Evolutionary conservation across 1,140 invertebrate genomes (phyloP), one percentile per base, ranked within the genome.

Genomic region (Lepidurus packardi): DNA sequence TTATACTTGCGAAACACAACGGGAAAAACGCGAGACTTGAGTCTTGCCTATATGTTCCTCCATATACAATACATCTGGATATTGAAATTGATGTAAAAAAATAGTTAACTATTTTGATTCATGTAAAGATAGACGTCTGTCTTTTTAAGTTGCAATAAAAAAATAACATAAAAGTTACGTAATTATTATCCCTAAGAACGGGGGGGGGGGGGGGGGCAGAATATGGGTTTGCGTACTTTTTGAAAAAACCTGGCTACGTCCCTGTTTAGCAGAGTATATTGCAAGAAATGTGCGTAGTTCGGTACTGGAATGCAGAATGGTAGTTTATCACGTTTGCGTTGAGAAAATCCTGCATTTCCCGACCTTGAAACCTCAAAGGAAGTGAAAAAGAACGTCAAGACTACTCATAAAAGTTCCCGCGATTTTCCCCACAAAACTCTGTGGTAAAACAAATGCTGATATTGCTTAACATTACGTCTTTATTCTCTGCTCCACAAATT

Each of bases 1-100:
- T 82, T 80, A n/a, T n/a, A 73, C 84, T 81, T 81, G 74, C 83
- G 10, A 79, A 83, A 78, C 45, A 82, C 41, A 81, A 78, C 73
- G 83, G 83, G 82, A 77, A n/a, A 47, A 80, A 83, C 79, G 81
- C 82, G 34, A 74, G 81, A 13, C 77, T 83, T 41, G 81, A 81
- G 83, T 9, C 78, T 84, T 77, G 81, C 82, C 6, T 34, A 3
- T 34, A 34, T 34, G 34, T 78, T 83, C 34, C 77, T 84, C 16
- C 77, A 84, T 79, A 80, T 83, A 25, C 81, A 84, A 47, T 47
- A 11, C 45, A 47, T 47, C 5, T 7, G 45, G 10, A 16, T 47
- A 47, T 47, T 47, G 10, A 47, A 47, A 47, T 47, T 7, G 10
- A 16, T 16, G 45, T 16, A 11, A 0, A 47, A 16, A 47, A 47